phyloP scores from a whole-genome alignment of 1,140 invertebrate genomes.

The Drosophila tristis region DNA sequence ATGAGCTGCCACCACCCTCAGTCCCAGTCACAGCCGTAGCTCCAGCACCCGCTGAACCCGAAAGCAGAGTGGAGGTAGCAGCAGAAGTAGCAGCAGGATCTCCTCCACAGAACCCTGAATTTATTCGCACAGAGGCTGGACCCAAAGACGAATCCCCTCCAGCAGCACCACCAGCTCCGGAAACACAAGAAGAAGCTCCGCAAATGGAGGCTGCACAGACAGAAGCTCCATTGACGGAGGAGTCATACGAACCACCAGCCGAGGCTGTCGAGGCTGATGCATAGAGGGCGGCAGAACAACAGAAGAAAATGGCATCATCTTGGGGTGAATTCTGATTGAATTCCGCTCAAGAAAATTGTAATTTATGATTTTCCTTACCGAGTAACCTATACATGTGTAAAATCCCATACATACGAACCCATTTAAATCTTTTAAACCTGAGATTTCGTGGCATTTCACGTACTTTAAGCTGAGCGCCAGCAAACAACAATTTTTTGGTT shows the following conservation, averaged over 20 bases:
- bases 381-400: constrained; percentile 39
- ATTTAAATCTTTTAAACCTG: constrained; percentile 44
- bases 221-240: constrained; percentile 14
- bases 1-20: constrained; percentile 65
- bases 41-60: background rate
- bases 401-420: constrained; percentile 37
- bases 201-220: background rate
- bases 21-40: background rate
- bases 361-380: constrained; percentile 59
- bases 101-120: constrained; percentile 12
- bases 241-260: constrained; percentile 2
- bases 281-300: constrained; percentile 42
- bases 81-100: background rate
- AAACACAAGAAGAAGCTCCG: constrained; percentile 3
- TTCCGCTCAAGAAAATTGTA: constrained; percentile 32
- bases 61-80: background rate
- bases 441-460: constrained; percentile 55
- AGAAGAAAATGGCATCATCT: constrained; percentile 24
- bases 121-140: constrained; percentile 21
- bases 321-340: constrained; percentile 21
- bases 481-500: background rate
- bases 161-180: constrained; percentile 23
- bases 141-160: constrained; percentile 33
- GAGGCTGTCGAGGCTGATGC: constrained; percentile 17
- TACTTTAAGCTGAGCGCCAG: constrained; percentile 18